Evolutionary conservation across 2,888 invertebrate genomes (phyloP).

Genomic region (Papilio protenor): DNA sequence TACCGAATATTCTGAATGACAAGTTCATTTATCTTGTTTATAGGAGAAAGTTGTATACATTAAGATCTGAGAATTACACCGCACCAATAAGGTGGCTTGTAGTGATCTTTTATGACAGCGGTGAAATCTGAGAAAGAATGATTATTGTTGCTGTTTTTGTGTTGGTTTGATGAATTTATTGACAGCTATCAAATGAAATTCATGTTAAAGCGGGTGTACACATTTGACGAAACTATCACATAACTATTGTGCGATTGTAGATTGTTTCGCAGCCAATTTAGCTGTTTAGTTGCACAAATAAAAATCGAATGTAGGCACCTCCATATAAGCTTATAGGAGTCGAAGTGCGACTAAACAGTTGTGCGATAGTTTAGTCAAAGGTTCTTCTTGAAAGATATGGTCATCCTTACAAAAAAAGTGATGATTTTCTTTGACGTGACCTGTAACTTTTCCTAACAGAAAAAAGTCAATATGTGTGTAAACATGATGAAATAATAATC

Average conservation of each 20-base stretch:
- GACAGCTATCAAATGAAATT: background rate
- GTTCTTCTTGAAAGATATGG: background rate
- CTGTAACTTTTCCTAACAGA: background rate
- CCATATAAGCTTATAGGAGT: too few species aligned
- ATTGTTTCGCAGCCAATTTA: too few species aligned
- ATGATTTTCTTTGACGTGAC: background rate
- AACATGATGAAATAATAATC: background rate
- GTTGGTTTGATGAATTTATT: conserved; percentile 16
- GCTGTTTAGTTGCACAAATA: too few species aligned
- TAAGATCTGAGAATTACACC: conserved; percentile 35
- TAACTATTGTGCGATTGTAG: too few species aligned
- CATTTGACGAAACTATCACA: too few species aligned
- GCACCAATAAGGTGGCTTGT: conserved; percentile 25
- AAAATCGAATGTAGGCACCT: too few species aligned
- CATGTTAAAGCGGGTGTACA: background rate
- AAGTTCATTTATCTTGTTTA: conserved; percentile 1
- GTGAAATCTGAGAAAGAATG: conserved; percentile 38
- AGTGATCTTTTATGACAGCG: conserved; percentile 21
- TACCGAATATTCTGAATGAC: background rate
- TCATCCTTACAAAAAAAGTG: background rate
- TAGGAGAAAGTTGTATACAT: conserved; percentile 35
- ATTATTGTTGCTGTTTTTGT: conserved; percentile 35
- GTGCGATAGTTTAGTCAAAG: too few species aligned
- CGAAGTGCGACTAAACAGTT: too few species aligned
- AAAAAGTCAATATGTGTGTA: background rate